Evolutionary conservation across 2,797 vertebrate genomes (phyloP), one percentile per base, ranked within the genome.

Genomic region (Lemur catta): DNA sequence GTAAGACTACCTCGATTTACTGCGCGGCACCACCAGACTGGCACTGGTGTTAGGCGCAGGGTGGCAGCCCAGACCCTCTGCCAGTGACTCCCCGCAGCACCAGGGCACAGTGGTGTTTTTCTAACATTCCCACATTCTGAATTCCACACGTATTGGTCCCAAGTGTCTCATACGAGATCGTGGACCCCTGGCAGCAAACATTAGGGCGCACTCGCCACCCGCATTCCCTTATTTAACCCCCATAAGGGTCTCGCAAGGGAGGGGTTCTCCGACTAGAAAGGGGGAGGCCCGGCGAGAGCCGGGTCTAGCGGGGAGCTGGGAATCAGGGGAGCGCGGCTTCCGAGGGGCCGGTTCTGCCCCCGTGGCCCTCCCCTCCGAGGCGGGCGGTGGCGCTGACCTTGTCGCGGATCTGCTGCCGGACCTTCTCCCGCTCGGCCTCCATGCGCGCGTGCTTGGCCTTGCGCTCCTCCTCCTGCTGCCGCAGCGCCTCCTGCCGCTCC

Each of bases 351-450:
- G 33, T 30, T n/a, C 57, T 35, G 28, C 22, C 41, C 38, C 20
- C 4, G 35, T 10, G 26, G 46, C 69, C 10, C 63, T 7, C 0
- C 2, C 11, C 18, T 10, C 7, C 1, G 65, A 14, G 69, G 38
- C 6, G 0, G 84, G 35, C 1, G 6, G n/a, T 18, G 14, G 50
- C 48, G 61, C 98, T 97, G 96, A 99, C 99, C 99, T 99, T 99
- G 98, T 99, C 99, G 52, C 99, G 98, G 98, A 99, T 99, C 98
- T 99, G 99, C 99, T 99, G 99, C 97, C 99, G 99, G 97, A 99
- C 99, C 98, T 99, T 99, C 98, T 99, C 99, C 61, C 99, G 99
- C 97, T 99, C 99, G 0, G 99, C 99, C 98, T 99, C 99, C 99
- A 99, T 99, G 97, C 99, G 99, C 50, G 99, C 98, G 0, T 99